Evolutionary conservation across 2,888 invertebrate genomes (phyloP), one percentile per base, ranked within the genome.

Genomic region (Apamea crenata): DNA sequence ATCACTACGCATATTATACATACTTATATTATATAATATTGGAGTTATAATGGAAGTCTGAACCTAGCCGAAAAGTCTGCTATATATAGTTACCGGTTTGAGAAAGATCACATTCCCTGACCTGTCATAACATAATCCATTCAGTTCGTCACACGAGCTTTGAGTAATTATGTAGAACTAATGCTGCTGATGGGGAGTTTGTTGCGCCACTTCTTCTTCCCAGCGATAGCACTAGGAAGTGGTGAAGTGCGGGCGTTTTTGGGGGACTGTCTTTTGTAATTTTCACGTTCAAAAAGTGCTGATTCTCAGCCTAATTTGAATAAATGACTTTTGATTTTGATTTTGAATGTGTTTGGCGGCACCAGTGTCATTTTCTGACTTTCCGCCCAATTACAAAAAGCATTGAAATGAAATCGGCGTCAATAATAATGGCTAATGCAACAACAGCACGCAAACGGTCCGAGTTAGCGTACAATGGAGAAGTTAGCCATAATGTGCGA

Each of bases 401-500:
- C 56, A 40, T 70, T 83, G 32, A 18, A 63, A 59, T 50, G 40
- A 76, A 71, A 66, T 63, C 25, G 47, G 59, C 59, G n/a, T 18
- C 61, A 75, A 78, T 83, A 44, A n/a, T 69, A 68, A 44, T 44
- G 25, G 72, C 56, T 68, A 82, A 71, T 76, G 75, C 63, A 76
- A 70, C 25, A 74, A 65, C 70, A 67, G 59, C 84, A 79, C 29
- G 73, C 67, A 56, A 78, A 61, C 75, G 75, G 72, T 53, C 65
- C n/a, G 50, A 77, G 72, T 74, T 76, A 86, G 59, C 50, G 61
- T 73, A 78, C 70, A 83, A 83, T 76, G 32, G 66, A 63, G 40
- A 67, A 77, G 77, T 74, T 78, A 70, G 25, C 25, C n/a, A 25
- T 61, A 65, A 69, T 61, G 50, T 44, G 74, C 61, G 68, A 14